Conservation (phyloP, 2,113 vertebrate genomes). For the Periophthalmus modestus region DNA sequence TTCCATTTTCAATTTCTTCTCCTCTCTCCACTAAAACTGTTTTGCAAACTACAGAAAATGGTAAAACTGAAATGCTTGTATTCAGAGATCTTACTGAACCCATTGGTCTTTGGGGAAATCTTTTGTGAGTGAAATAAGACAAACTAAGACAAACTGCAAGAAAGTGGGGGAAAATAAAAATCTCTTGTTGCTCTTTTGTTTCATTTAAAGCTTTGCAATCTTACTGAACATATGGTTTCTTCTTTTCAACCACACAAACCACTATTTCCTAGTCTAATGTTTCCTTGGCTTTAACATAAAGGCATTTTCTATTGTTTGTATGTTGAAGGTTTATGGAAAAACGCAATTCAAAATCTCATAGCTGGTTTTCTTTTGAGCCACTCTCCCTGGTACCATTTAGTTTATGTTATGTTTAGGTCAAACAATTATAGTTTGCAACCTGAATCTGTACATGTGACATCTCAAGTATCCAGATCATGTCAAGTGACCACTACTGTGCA, state of each 20-base stretch:
- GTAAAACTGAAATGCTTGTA: too few species aligned
- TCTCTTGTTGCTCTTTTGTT: background rate
- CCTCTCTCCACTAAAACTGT: too few species aligned
- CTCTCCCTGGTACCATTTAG: background rate
- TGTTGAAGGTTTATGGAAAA: background rate
- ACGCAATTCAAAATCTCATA: background rate
- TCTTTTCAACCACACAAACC: background rate
- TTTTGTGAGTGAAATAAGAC: too few species aligned
- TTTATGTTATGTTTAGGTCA: background rate
- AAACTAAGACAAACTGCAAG: too few species aligned
- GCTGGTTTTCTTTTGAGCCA: background rate
- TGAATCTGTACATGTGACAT: constrained; percentile 34
- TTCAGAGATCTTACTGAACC: too few species aligned
- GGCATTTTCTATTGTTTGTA: background rate
- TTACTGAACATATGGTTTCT: background rate
- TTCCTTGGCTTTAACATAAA: background rate
- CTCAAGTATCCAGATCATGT: constrained; percentile 32
- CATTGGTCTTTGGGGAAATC: too few species aligned
- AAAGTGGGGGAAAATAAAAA: too few species aligned
- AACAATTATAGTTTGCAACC: constrained; percentile 30
- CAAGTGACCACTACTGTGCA: constrained; percentile 4
- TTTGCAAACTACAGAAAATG: too few species aligned
- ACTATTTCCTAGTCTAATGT: background rate
- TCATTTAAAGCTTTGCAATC: background rate
- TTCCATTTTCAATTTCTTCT: too few species aligned